phyloP scores from a whole-genome alignment of 2,113 vertebrate genomes.

The Aramus guarauna region DNA sequence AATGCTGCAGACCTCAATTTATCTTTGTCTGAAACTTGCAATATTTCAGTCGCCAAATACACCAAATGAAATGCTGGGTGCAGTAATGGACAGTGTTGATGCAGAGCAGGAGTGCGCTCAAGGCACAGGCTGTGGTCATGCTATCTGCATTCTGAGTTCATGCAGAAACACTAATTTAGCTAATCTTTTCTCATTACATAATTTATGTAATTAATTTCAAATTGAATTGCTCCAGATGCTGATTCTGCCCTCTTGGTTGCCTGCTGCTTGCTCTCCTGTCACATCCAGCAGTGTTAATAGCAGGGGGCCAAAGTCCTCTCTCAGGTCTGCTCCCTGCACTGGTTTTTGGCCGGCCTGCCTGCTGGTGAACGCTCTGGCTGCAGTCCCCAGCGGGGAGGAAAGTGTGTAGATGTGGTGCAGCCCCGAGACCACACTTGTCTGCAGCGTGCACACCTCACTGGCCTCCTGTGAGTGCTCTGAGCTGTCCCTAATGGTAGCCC shows the following conservation, averaged over 20 bases:
- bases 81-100: background rate
- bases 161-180: background rate
- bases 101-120: background rate
- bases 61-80: background rate
- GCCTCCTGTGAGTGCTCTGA: background rate
- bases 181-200: conserved; percentile 24
- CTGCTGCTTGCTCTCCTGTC: background rate
- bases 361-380: background rate
- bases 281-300: background rate
- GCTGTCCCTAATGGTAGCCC: rapidly evolving
- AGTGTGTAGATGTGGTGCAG: background rate
- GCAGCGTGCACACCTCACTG: rapidly evolving
- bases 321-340: background rate
- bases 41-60: background rate
- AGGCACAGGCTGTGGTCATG: background rate
- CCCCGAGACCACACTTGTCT: rapidly evolving
- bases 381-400: background rate
- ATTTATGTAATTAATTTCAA: conserved; percentile 36
- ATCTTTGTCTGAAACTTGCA: background rate
- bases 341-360: background rate
- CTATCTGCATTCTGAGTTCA: background rate
- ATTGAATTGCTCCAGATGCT: background rate
- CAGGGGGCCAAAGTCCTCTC: rapidly evolving
- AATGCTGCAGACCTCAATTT: background rate
- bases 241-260: background rate